A percentile compares a stretch with the other conserved stretches of the same genome.
Conservation (phyloP, 2,113 vertebrate species). For the Numenius arquata region DNA sequence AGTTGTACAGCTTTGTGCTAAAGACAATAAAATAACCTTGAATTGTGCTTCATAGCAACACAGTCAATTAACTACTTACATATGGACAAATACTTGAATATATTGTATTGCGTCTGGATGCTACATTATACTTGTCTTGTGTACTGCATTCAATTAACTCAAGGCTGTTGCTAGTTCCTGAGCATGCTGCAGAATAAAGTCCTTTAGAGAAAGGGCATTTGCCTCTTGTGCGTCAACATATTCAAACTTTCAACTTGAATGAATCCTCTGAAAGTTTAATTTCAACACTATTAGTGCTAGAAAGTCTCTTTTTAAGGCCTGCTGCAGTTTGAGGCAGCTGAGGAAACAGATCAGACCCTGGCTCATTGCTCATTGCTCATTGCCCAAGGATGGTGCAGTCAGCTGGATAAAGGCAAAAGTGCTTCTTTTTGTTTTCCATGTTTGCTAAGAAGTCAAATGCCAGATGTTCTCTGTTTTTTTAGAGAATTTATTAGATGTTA, state of each 20-base stretch:
- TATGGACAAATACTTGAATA: conserved; percentile 43
- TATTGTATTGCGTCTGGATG: background rate
- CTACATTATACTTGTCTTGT: background rate
- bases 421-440: background rate
- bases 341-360: background rate
- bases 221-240: background rate
- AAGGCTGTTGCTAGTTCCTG: conserved; percentile 36
- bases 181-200: background rate
- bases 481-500: background rate
- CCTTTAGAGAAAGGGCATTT: conserved; percentile 11
- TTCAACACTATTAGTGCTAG: background rate
- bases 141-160: conserved; percentile 26
- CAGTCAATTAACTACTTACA: conserved; percentile 40
- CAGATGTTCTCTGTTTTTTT: background rate
- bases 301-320: background rate
- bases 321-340: background rate
- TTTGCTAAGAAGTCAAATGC: background rate
- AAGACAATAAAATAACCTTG: conserved; percentile 54
- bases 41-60: background rate
- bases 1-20: background rate
- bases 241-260: conserved; percentile 21
- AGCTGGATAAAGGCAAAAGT: background rate
- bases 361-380: background rate
- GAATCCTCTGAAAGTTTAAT: conserved; percentile 16
- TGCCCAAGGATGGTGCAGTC: background rate